Evolutionary conservation across 2,113 vertebrate species (phyloP), one percentile per base, ranked within the genome.

Genomic region (Monopterus albus): DNA sequence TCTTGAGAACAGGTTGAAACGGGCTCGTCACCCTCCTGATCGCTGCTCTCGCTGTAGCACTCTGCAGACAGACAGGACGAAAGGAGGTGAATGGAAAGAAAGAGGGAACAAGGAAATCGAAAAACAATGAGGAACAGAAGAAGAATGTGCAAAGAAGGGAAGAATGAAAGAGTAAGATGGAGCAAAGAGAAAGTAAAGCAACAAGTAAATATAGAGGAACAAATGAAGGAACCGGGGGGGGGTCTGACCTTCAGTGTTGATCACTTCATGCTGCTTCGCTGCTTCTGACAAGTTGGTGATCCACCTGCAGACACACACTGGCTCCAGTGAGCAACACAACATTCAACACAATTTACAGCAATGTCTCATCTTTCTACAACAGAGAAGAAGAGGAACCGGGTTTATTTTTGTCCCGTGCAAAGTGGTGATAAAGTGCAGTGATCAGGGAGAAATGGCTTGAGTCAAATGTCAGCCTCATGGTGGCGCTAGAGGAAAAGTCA

Each of bases 1-100:
- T 59, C 36, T 14, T 17, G 28, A 46, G 28, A 21, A 64, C 17
- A n/a, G 18, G 39, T 21, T 0, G 10, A n/a, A 4, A 0, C 23
- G 3, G 9, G 4, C 7, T 78, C 59, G 0, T 82, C 79, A 2
- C 0, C 23, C 1, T 82, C 80, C 42, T 70, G 59, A 46, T 82
- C 75, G 18, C 75, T 82, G 29, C 2, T 60, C 6, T 78, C 75
- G 0, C 80, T 82, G 70, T 82, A 82, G 12, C 64, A 33, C 47
- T 70, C 80, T 82, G 65, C 6, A 26, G 6, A 23, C 6, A 33
- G 3, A n/a, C 28, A 51, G n/a, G n/a, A n/a, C n/a, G n/a, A 25
- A 12, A 45, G 10, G 9, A 25, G 3, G 3, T 33, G 11, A 53
- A 39, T 7, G 13, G 0, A 31, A 45, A 58, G 33, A 21, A 17